Base-by-base conservation (phyloP, 2,888 invertebrate genomes). In the Diaphora mendica region DNA sequence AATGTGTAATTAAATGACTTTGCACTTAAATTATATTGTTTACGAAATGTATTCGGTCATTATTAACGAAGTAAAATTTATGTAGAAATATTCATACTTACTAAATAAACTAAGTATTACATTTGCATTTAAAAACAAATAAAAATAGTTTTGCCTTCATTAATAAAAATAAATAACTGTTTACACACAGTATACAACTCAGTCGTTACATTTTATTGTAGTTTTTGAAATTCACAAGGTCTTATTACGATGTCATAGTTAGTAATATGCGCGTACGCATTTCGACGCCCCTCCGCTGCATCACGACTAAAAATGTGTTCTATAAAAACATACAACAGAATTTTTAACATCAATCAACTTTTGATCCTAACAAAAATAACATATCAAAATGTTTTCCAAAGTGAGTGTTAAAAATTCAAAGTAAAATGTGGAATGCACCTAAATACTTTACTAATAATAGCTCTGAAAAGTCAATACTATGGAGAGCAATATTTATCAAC, bases 331-430 rank as follows among this genome's bases (percentile, higher is more conserved):
- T 77, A 82, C 86, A 86, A 74, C 81, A 74, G 79, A 79, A 20
- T 23, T 17, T 80, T 79, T 80, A 77, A 76, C 82, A 88, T 82
- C 86, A 88, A 88, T 87, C 83, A 84, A 79, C 78, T 75, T 72
- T 79, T 75, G 59, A 74, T 77, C 77, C 76, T 83, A 77, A 72
- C 68, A 74, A 76, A 75, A 77, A 85, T 70, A 71, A 75, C 39
- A 78, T 69, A 75, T 75, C 81, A 87, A 84, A 79, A 89, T 89
- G 89, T 88, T 89, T 80, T 85, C 81, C 83, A 89, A 88, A 89
- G 89, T 89, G 76, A 88, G 85, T 85, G 26, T 26, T 48, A 48
- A 3, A 17, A 48, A 20, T 7, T 0, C 0, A 0, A 48, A 44
- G 0, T 48, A 48, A 48, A 48, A 48, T 48, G 20, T 48, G 17